These are phyloP conservation scores for Spodoptera frugiperda DNA, from an alignment of 1,140 invertebrate species.

Conservation along the genomic window DNA sequence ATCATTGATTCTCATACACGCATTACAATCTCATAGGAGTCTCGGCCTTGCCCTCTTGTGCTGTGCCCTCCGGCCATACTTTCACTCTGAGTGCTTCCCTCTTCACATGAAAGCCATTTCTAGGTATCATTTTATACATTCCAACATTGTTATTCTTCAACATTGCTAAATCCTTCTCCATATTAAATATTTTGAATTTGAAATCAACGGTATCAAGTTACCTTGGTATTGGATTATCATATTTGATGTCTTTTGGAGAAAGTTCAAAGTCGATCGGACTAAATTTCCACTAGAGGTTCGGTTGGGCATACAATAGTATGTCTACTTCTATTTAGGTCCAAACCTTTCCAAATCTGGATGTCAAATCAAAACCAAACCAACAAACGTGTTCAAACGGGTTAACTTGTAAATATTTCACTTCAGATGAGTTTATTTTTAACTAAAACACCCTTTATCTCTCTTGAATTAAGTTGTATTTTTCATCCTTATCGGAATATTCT, in stretches of 20 bases:
- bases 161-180: not conserved
- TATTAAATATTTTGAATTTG: not conserved
- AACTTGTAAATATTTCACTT: not conserved
- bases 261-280: not conserved
- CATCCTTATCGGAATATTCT: not conserved
- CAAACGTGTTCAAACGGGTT: no score
- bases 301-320: not conserved
- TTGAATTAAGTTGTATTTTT: not conserved
- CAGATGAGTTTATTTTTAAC: not conserved
- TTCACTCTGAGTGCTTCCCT: conserved; percentile 61
- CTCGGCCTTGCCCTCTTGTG: conserved; percentile 50
- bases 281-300: not conserved
- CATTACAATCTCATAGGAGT: conserved; percentile 19
- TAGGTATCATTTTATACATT: conserved; percentile 57
- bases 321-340: no score
- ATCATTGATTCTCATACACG: conserved; percentile 8
- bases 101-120: conserved; percentile 57
- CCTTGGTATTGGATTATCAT: not conserved
- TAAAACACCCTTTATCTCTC: not conserved
- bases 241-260: not conserved
- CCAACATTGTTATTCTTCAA: conserved; percentile 28
- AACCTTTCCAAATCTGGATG: no score
- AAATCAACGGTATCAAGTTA: conserved; percentile 2
- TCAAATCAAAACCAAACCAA: no score
- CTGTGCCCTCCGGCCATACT: conserved; percentile 64